Conservation (phyloP, 2,888 invertebrate species). For the Ganaspis brasiliensis region DNA sequence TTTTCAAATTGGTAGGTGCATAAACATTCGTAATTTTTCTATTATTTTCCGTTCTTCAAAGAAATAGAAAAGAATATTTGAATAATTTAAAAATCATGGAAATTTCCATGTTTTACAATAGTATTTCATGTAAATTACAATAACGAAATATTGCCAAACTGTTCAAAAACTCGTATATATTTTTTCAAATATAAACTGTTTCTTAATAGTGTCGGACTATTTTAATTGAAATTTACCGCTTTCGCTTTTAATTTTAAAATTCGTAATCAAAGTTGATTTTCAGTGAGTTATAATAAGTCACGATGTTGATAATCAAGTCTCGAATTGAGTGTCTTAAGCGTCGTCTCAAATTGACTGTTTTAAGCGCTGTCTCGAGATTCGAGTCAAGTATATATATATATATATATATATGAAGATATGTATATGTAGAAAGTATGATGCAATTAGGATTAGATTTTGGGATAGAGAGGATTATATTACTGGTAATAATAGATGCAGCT, state of each 20-base stretch:
- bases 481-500: slow-evolving; percentile 7
- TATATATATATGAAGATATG: no score
- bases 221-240: slow-evolving; percentile 14
- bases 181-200: neutral
- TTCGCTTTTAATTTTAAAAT: slow-evolving; percentile 21
- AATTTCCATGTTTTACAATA: no score
- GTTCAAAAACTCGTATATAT: no score
- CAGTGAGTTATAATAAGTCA: slow-evolving; percentile 19
- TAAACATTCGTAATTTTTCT: slow-evolving; percentile 6
- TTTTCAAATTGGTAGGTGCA: slow-evolving; percentile 3
- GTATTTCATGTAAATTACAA: no score
- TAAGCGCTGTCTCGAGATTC: neutral
- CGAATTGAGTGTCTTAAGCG: slow-evolving; percentile 15
- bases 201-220: neutral
- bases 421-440: slow-evolving; percentile 21
- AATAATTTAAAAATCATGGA: no score
- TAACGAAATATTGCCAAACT: no score
- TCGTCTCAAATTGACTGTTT: slow-evolving; percentile 8
- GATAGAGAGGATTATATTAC: neutral
- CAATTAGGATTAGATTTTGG: slow-evolving; percentile 11
- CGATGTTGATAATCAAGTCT: slow-evolving; percentile 19
- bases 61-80: no score
- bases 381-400: neutral
- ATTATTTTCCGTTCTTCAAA: neutral
- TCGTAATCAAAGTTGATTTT: slow-evolving; percentile 34